A percentile compares a stretch with the other conserved stretches of the same genome.
Conservation (phyloP, 2,113 vertebrate species). For the Albula glossodonta region DNA sequence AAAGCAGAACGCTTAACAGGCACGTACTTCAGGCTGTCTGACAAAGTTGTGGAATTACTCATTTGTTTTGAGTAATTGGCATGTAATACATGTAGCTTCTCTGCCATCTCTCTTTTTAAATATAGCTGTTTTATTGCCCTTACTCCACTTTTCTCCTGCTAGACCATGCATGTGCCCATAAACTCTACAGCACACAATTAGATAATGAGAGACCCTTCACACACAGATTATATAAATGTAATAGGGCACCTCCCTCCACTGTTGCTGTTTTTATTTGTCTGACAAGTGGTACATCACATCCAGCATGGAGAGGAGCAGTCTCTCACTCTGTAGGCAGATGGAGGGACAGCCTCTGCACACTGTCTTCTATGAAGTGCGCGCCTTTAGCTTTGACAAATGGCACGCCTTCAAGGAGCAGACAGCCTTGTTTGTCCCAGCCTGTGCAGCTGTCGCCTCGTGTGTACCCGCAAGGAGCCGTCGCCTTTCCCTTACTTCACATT, state of each 20-base stretch:
- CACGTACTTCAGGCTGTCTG: neutral
- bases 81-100: too few relatives aligned
- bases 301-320: neutral
- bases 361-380: neutral
- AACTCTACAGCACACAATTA: neutral
- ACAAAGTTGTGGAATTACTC: neutral
- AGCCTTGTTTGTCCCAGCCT: conserved; percentile 1
- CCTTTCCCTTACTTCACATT: neutral
- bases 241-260: neutral
- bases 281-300: neutral
- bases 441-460: neutral
- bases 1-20: neutral
- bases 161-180: neutral
- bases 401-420: conserved; percentile 14
- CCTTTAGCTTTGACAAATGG: conserved; percentile 15
- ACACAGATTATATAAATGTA: neutral
- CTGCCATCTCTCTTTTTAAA: neutral
- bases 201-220: neutral
- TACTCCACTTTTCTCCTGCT: neutral
- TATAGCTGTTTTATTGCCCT: neutral
- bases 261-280: neutral
- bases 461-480: neutral
- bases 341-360: neutral
- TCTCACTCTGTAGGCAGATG: conserved; percentile 5
- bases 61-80: neutral